These are phyloP conservation scores for Myiozetetes cayanensis DNA, from an alignment of 2,113 vertebrate genomes.

Conservation along the genomic window DNA sequence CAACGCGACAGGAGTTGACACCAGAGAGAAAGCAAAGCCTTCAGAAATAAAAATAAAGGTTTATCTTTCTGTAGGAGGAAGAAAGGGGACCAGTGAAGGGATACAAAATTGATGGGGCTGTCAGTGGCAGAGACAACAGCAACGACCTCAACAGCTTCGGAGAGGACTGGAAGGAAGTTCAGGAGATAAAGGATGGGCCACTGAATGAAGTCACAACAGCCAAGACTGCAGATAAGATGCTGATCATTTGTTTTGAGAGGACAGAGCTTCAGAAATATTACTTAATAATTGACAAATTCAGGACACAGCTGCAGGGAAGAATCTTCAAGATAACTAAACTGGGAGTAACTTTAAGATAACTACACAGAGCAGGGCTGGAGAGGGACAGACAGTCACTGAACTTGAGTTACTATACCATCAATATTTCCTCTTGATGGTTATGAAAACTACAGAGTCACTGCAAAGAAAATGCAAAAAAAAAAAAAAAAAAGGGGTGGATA, in stretches of 20 bases:
- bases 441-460: background rate
- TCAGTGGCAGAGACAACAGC: background rate
- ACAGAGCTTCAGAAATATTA: background rate
- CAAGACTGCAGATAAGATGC: background rate
- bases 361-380: background rate
- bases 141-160: background rate
- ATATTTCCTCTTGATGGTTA: background rate
- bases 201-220: background rate
- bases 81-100: background rate
- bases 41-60: background rate
- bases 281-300: background rate
- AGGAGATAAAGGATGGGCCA: conserved; percentile 17
- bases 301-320: background rate
- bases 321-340: background rate
- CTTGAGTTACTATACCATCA: background rate
- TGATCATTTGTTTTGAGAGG: background rate
- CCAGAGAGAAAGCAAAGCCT: background rate
- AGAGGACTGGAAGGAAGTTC: background rate
- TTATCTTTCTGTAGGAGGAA: background rate
- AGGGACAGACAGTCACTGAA: background rate
- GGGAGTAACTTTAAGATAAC: background rate
- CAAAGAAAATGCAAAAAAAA: background rate
- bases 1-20: rapidly evolving
- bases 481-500: background rate
- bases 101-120: conserved; percentile 2